phyloP scores from a whole-genome alignment of 2,888 invertebrate species.

The Silvanus unidentatus region DNA sequence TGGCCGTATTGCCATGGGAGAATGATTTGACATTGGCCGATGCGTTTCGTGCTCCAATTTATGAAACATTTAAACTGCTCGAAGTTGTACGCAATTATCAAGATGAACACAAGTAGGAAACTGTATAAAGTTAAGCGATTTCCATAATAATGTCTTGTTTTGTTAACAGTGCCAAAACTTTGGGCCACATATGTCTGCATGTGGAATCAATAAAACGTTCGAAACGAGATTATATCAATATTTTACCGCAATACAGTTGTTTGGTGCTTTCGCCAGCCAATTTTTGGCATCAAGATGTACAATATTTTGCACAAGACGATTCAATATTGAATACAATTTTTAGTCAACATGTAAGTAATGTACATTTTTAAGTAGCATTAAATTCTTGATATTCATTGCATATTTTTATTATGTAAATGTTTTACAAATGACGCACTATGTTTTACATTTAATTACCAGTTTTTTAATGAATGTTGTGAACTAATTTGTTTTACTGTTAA shows the following conservation, averaged over 20 bases:
- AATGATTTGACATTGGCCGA: slow-evolving; percentile 76
- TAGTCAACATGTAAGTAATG: slow-evolving; percentile 66
- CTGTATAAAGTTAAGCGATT: too few species aligned
- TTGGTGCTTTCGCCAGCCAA: slow-evolving; percentile 88
- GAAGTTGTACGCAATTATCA: slow-evolving; percentile 83
- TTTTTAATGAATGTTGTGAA: background rate
- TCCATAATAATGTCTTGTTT: slow-evolving; percentile 7
- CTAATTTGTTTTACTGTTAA: background rate
- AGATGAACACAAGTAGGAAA: slow-evolving; percentile 64
- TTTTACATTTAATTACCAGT: background rate
- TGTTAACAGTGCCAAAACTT: slow-evolving; percentile 58
- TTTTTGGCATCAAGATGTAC: slow-evolving; percentile 82
- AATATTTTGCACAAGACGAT: slow-evolving; percentile 71
- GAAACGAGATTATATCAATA: slow-evolving; percentile 48
- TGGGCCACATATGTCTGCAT: slow-evolving; percentile 79
- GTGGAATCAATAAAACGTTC: slow-evolving; percentile 70
- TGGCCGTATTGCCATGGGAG: slow-evolving; percentile 83
- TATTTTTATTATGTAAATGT: slow-evolving; percentile 2
- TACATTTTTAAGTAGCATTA: too few species aligned
- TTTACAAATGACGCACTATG: slow-evolving; percentile 1
- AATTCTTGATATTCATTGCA: too few species aligned
- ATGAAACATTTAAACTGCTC: slow-evolving; percentile 81
- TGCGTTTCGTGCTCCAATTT: slow-evolving; percentile 85
- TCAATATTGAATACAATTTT: slow-evolving; percentile 77
- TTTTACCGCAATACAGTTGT: slow-evolving; percentile 89